Evolutionary conservation across 2,797 vertebrate species (phyloP).

Genomic region (Cuculus canorus): DNA sequence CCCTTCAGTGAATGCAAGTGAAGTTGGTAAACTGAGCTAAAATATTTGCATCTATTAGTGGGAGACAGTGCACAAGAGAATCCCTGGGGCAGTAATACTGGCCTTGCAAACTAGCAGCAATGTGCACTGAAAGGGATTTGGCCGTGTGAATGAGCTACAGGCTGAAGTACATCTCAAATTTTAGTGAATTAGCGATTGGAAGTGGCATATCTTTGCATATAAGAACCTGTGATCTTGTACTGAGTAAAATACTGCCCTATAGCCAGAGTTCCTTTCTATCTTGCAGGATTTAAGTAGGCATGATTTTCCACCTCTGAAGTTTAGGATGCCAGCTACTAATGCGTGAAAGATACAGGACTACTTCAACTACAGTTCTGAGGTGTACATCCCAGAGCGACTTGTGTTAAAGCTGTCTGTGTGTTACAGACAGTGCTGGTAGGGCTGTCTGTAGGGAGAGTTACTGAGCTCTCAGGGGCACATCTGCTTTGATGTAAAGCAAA

Average conservation of each 20-base stretch:
- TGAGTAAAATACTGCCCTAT: not conserved
- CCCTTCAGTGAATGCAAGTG: not conserved
- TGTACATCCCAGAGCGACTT: rapidly evolving
- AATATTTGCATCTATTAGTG: not conserved
- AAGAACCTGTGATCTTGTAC: not conserved
- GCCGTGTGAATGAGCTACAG: not conserved
- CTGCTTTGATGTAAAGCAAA: rapidly evolving
- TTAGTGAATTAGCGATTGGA: not conserved
- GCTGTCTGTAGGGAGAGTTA: not conserved
- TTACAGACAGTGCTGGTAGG: not conserved
- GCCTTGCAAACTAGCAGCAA: not conserved
- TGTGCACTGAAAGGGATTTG: not conserved
- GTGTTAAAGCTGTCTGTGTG: not conserved
- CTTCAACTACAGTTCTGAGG: not conserved
- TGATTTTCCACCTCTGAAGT: not conserved
- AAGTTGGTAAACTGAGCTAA: not conserved
- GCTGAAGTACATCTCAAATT: not conserved
- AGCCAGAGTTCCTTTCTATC: not conserved
- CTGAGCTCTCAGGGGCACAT: not conserved
- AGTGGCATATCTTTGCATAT: not conserved
- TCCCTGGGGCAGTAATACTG: not conserved
- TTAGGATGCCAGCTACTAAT: not conserved
- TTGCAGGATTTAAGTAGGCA: not conserved
- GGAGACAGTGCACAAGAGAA: not conserved
- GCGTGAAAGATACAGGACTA: not conserved